These are phyloP conservation scores for Sericinus montela DNA, from an alignment of 2,888 invertebrate species.

Conservation along the genomic window DNA sequence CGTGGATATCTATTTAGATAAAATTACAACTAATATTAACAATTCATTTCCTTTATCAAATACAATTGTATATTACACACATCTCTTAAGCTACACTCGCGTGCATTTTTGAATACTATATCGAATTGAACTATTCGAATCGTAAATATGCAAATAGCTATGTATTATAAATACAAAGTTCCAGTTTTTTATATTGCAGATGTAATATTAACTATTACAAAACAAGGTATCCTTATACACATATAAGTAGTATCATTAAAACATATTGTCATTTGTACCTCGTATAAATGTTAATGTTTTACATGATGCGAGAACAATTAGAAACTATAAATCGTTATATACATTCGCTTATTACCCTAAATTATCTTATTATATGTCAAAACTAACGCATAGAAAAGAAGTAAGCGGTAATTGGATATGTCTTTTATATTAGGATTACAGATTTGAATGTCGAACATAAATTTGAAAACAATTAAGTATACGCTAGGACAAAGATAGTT, in stretches of 20 bases:
- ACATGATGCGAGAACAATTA: too few relatives aligned
- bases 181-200: background rate
- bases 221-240: background rate
- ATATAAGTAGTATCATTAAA: too few relatives aligned
- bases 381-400: background rate
- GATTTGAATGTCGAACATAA: background rate
- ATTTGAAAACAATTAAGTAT: too few relatives aligned
- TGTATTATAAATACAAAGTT: background rate
- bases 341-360: background rate
- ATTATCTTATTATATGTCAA: background rate
- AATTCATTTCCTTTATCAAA: background rate
- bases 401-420: background rate
- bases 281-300: too few relatives aligned
- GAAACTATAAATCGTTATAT: background rate
- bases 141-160: too few relatives aligned
- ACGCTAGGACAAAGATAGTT: too few relatives aligned
- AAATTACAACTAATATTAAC: background rate
- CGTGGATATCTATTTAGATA: background rate
- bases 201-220: background rate
- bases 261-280: background rate
- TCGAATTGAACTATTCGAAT: background rate
- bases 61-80: background rate
- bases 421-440: background rate
- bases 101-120: too few relatives aligned
- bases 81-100: background rate